Evolutionary conservation across 37 sponge, comb jelly and placozoan genomes (phyloP), one percentile per base, ranked within the genome.

Genomic region (Ephydatia muelleri): DNA sequence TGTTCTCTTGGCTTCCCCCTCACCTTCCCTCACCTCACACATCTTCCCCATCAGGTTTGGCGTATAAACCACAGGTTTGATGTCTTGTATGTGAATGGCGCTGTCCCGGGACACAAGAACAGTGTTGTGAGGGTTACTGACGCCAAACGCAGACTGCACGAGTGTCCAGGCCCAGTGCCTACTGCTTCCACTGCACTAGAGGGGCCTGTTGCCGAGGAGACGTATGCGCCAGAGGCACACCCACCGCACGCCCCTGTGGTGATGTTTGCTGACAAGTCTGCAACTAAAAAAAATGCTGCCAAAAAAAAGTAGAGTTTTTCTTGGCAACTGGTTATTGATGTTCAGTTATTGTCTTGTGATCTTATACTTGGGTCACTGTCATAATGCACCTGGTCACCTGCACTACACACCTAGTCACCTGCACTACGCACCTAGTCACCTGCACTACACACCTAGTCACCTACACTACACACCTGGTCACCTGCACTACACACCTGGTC

Each of bases 51-150:
- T 13, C 57, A 94, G 95, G 88, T 97, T 14, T 80, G 68, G 35
- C 90, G 97, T 1, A 90, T 97, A 49, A 97, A 97, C 82, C 75
- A 86, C 31, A 57, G 36, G 38, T 94, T 83, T 65, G 81, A 89
- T 70, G 88, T 97, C 38, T 71, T 97, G 35, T 97, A 97, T 78
- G 95, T 97, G 39, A 74, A 81, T 13, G 97, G 97, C 3, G 83
- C 89, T 34, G 93, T 97, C 3, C 92, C 97, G 11, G 97, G 97
- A 0, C 85, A 80, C 39, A 80, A 80, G 25, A 83, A 70, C 29
- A 80, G 79, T 47, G 86, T 82, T 48, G 88, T 95, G 13, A 76
- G 91, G 38, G 79, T 95, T 65, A 93, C 88, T 57, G 96, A 95
- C 81, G 91, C 94, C 64, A 83, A 29, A 25, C 36, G 82, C 3